phyloP scores from a whole-genome alignment of 2,797 vertebrate genomes.

The Buceros bicornis region DNA sequence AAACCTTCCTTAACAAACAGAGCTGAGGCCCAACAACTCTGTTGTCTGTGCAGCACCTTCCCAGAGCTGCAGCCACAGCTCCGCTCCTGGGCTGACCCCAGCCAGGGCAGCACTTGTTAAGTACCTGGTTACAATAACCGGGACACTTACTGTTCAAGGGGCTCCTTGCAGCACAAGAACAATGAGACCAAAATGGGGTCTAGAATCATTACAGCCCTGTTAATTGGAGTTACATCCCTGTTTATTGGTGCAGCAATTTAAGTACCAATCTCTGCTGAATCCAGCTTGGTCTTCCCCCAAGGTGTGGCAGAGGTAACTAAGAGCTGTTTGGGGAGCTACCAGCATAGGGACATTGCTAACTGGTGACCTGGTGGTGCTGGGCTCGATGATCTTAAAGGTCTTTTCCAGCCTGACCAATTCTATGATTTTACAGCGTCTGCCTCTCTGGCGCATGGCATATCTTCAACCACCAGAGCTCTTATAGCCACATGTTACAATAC shows the following conservation, averaged over 20 bases:
- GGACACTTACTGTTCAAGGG: neutral
- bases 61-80: neutral
- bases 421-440: no score
- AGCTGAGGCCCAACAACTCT: neutral
- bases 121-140: neutral
- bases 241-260: neutral
- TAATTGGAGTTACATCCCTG: neutral
- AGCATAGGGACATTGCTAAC: no score
- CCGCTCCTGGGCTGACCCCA: no score
- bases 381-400: no score
- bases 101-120: neutral
- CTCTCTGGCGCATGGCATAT: rapidly evolving
- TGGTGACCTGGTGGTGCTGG: no score
- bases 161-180: neutral
- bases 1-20: neutral
- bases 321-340: neutral
- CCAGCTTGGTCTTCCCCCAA: neutral
- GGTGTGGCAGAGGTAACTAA: neutral
- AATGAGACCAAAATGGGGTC: neutral
- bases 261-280: neutral
- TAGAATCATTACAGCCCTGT: neutral
- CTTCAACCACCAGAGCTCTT: neutral
- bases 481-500: neutral
- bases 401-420: no score
- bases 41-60: neutral